These are phyloP conservation scores for Drosophila neutralis DNA, from an alignment of 2,888 invertebrate genomes.

Conservation along the genomic window DNA sequence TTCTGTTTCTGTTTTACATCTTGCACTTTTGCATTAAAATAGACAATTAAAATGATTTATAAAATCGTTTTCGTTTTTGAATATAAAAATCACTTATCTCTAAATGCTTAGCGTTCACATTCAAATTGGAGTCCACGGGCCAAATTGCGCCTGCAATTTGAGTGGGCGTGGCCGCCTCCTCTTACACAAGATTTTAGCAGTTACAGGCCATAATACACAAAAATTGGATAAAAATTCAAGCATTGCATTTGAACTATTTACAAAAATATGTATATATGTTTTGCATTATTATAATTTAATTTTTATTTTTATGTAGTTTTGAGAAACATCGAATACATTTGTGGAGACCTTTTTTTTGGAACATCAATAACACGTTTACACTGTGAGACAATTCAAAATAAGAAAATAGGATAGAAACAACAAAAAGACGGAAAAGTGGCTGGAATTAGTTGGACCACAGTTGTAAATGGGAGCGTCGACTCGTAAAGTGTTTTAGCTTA, in stretches of 20 bases:
- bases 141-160: constrained; percentile 36
- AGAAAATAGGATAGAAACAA: constrained; percentile 11
- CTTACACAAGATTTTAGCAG: constrained; percentile 47
- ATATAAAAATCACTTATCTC: constrained; percentile 76
- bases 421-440: constrained; percentile 16
- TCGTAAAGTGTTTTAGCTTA: constrained; percentile 59
- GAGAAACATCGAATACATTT: constrained; percentile 72
- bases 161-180: constrained; percentile 44
- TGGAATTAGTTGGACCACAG: constrained; percentile 40
- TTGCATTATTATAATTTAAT: constrained; percentile 34
- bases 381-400: constrained; percentile 26
- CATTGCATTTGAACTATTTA: constrained; percentile 72
- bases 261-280: constrained; percentile 66
- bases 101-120: constrained; percentile 80
- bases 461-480: constrained; percentile 22
- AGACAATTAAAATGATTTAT: constrained; percentile 80
- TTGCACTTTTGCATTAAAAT: constrained; percentile 65
- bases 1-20: constrained; percentile 27
- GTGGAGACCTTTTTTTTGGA: constrained; percentile 54
- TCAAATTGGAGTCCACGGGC: constrained; percentile 55
- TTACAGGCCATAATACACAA: constrained; percentile 59
- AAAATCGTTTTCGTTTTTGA: constrained; percentile 64
- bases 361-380: constrained; percentile 57
- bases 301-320: constrained; percentile 36
- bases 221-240: constrained; percentile 69